Conservation (phyloP, 2,113 vertebrate genomes). For the Lepidothrix coronata region DNA sequence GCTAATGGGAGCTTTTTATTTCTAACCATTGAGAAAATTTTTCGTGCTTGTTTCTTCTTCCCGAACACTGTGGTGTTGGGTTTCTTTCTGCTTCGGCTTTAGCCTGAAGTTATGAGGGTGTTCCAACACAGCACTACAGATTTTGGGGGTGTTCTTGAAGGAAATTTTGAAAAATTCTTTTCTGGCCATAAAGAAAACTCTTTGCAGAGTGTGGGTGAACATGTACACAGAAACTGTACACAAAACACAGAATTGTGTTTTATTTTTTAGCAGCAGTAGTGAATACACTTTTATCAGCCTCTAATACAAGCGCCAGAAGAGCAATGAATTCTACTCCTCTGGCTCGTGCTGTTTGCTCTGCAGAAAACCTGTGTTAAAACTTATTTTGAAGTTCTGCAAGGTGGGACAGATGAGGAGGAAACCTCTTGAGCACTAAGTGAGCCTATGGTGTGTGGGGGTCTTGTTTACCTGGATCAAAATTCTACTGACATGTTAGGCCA, state of each 20-base stretch:
- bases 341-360: background rate
- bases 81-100: background rate
- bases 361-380: background rate
- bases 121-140: background rate
- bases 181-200: constrained; percentile 2
- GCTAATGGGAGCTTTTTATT: background rate
- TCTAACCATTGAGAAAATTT: background rate
- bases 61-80: background rate
- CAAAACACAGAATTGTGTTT: background rate
- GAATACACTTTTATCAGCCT: background rate
- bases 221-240: background rate
- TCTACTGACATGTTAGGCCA: background rate
- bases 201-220: background rate
- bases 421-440: background rate
- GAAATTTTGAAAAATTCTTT: background rate
- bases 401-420: background rate
- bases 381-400: background rate
- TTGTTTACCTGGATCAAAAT: background rate
- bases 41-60: background rate
- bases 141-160: background rate
- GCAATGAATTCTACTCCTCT: background rate
- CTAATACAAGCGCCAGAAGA: background rate
- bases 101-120: background rate
- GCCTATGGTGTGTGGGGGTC: background rate
- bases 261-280: background rate